These are phyloP conservation scores for Streblospio benedicti DNA, from an alignment of 1,140 invertebrate genomes.

Conservation along the genomic window DNA sequence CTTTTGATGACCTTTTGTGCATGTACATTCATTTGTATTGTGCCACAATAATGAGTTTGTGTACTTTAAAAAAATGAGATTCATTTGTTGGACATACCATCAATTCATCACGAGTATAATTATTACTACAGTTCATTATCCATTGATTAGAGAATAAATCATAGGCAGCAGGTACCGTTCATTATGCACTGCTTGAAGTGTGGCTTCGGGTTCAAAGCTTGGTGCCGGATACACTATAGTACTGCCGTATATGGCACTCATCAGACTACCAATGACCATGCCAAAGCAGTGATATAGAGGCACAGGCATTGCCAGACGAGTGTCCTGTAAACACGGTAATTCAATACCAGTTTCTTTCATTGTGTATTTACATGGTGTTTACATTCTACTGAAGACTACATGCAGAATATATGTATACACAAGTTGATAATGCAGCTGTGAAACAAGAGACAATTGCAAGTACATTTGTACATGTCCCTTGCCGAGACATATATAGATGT, in stretches of 20 bases:
- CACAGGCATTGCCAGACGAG: conserved; percentile 64
- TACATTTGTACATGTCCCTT: too few species aligned
- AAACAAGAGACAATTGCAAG: too few species aligned
- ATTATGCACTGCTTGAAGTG: conserved; percentile 29
- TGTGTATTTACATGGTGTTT: background rate
- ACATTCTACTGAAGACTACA: too few species aligned
- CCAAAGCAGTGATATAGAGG: conserved; percentile 91
- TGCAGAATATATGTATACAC: too few species aligned
- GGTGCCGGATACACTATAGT: conserved; percentile 30
- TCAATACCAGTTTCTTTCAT: background rate
- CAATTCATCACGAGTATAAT: too few species aligned
- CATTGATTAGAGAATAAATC: background rate
- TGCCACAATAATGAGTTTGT: too few species aligned
- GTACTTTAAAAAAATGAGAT: too few species aligned
- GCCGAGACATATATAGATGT: too few species aligned
- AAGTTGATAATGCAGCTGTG: too few species aligned
- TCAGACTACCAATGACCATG: conserved; percentile 60
- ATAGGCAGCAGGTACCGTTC: conserved; percentile 28
- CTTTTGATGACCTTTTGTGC: background rate
- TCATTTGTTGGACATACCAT: too few species aligned
- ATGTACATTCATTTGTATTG: too few species aligned
- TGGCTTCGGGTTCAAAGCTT: conserved; percentile 27
- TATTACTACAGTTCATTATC: background rate
- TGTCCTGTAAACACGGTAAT: conserved; percentile 24
- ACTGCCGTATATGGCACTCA: conserved; percentile 53